Conservation (phyloP, 2,888 invertebrate genomes). For the Nomada lathburiana region DNA sequence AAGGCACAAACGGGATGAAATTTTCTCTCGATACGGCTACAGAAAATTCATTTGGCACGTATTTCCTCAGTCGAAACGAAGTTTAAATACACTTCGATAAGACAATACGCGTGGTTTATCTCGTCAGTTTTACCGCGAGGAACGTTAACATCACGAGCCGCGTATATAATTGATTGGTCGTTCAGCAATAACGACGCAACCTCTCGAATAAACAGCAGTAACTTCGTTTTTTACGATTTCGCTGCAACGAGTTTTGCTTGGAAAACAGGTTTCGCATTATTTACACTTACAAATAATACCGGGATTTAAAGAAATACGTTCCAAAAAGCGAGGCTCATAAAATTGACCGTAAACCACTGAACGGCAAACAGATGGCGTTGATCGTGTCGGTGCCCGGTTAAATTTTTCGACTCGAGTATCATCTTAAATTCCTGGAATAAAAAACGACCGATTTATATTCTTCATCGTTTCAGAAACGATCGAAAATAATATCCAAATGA, state of each 20-base stretch:
- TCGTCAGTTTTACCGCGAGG: constrained; percentile 17
- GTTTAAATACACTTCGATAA: background rate
- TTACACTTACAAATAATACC: background rate
- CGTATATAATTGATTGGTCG: constrained; percentile 27
- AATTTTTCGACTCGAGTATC: constrained; percentile 20
- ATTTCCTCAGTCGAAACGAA: background rate
- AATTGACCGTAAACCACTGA: constrained; percentile 1
- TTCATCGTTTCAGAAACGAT: background rate
- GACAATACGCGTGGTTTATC: constrained; percentile 14
- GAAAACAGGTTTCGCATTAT: constrained; percentile 2
- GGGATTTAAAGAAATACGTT: background rate
- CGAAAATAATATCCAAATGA: background rate
- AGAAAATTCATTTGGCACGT: background rate
- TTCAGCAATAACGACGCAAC: background rate
- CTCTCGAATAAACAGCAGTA: constrained; percentile 2
- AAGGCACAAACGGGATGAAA: background rate
- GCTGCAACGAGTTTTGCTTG: background rate
- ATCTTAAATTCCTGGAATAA: background rate
- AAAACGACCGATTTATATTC: background rate
- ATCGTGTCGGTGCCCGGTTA: background rate
- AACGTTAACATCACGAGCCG: constrained; percentile 25
- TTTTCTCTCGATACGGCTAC: background rate
- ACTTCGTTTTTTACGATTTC: background rate
- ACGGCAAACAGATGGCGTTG: constrained; percentile 40
- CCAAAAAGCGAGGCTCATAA: background rate